Evolutionary conservation across 2,888 invertebrate species (phyloP), one percentile per base, ranked within the genome.

Genomic region (Nasonia oneida): DNA sequence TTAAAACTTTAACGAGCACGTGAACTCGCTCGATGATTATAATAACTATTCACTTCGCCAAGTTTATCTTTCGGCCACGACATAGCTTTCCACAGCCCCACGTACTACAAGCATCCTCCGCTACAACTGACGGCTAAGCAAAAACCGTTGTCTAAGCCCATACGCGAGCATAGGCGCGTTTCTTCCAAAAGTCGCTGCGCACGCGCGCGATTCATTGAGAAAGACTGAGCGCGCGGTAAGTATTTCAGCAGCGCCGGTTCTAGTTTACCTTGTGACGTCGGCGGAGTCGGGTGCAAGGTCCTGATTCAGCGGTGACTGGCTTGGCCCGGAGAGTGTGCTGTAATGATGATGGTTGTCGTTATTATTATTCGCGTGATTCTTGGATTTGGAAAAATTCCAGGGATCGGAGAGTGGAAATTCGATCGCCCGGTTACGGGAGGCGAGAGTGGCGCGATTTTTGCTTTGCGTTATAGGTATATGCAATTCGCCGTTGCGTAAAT

Each of bases 221-320:
- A 33, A 67, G 29, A 67, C 29, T 29, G 33, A 10, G 5, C 18
- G 33, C 57, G 74, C 6, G 29, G 12, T 29, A 53, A 57, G 73
- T 33, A 23, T 61, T 61, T 61, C 73, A n/a, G 37, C 12, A 12
- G 29, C 29, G 67, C 37, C 23, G n/a, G 29, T 81, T 76, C 57
- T 61, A 74, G 81, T 81, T 85, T 77, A 81, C 85, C 85, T 85
- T 85, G 81, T 80, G 73, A 70, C 18, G 61, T 37, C 37, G 47
- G 14, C 29, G 71, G 18, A 75, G 39, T 47, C 39, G 71, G 61
- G 37, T 77, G 71, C 37, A 53, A 81, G 81, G 71, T 84, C 75
- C 64, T 57, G 33, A 64, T 70, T 18, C 4, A 42, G 42, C 71
- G 33, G 53, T 37, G 47, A 12, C 81, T 39, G 71, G 70, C 15